Conservation (phyloP, 2,797 vertebrate genomes). For the Chaunax sp. region DNA sequence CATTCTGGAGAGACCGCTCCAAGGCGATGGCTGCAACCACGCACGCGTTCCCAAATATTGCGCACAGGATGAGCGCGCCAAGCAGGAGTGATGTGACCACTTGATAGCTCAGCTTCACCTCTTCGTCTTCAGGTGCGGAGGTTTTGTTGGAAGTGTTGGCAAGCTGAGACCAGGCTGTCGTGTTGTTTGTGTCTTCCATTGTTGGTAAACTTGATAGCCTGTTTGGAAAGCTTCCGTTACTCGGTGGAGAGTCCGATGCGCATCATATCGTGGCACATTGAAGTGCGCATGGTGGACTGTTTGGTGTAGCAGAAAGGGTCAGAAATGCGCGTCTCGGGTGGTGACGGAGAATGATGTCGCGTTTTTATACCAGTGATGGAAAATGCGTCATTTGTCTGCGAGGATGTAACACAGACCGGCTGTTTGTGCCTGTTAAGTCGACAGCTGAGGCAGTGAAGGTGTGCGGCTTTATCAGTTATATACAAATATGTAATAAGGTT, state of each 20-base stretch:
- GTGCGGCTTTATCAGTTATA: no score
- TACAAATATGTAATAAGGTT: no score
- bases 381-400: constrained; percentile 77
- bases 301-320: constrained; percentile 26
- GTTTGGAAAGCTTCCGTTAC: constrained; percentile 32
- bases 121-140: constrained; percentile 49
- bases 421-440: constrained; percentile 18
- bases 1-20: constrained; percentile 94
- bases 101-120: constrained; percentile 82
- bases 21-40: constrained; percentile 95
- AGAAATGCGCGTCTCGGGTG: constrained; percentile 60
- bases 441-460: constrained; percentile 1
- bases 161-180: constrained; percentile 63
- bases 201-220: constrained; percentile 2
- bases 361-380: constrained; percentile 78
- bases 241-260: constrained; percentile 41
- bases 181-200: constrained; percentile 80
- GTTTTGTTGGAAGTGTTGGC: constrained; percentile 54
- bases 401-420: constrained; percentile 47
- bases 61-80: constrained; percentile 90
- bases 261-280: constrained; percentile 42
- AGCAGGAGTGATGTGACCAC: constrained; percentile 89
- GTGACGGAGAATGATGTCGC: constrained; percentile 57
- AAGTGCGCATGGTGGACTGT: constrained; percentile 54
- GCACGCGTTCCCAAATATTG: constrained; percentile 87